Percentiles rank a stretch among this genome's conserved stretches.
phyloP scores from a whole-genome alignment of 2,797 vertebrate genomes.

The Periparus ater region DNA sequence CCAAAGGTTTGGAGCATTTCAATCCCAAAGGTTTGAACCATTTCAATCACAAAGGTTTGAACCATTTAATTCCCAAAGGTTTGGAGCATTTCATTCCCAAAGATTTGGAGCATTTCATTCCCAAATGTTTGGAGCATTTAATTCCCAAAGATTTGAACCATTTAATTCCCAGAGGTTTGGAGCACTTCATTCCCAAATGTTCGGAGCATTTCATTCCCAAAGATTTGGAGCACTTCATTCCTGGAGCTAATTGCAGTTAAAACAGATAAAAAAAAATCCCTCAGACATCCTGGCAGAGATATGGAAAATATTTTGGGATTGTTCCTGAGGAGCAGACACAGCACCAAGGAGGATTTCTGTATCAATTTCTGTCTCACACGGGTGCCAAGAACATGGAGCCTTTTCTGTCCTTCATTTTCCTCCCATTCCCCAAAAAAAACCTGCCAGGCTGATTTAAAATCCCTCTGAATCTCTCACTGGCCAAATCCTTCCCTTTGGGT shows the following conservation, averaged over 20 bases:
- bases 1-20: neutral
- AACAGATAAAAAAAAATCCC: neutral
- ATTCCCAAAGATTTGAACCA: neutral
- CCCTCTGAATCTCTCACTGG: neutral
- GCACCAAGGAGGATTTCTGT: neutral
- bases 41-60: too few relatives aligned
- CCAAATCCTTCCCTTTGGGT: neutral
- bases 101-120: fast-evolving
- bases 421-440: neutral
- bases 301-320: neutral
- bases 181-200: neutral
- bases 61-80: too few relatives aligned
- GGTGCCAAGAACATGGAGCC: neutral
- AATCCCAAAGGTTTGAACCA: neutral
- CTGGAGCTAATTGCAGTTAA: neutral
- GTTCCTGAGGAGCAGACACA: neutral
- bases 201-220: neutral
- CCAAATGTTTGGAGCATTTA: neutral
- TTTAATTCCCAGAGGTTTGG: neutral
- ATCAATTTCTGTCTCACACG: fast-evolving
- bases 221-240: neutral
- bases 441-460: neutral
- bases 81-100: neutral
- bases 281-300: neutral
- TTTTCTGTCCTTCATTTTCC: neutral